Base-by-base conservation (phyloP, 2,888 invertebrate genomes). In the Chaitophorus viminalis region DNA sequence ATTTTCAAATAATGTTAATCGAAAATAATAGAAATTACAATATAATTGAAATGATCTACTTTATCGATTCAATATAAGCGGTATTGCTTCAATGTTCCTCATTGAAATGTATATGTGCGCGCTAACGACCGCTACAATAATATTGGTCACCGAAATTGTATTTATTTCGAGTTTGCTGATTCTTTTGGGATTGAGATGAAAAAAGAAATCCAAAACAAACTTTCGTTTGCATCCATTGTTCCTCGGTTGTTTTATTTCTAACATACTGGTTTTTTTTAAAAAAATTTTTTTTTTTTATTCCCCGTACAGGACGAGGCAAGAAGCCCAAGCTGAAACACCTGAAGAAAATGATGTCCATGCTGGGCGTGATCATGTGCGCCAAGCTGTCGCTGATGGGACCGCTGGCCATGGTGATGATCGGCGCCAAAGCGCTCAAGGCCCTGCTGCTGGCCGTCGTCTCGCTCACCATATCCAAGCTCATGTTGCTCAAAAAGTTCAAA, bases 311-410 rank as follows among this genome's bases (percentile, higher is more conserved):
- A 60, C 89, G 90, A 33, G 89, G 89, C 72, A 90, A 90, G 75
- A 89, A 89, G 39, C 76, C 89, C 33, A 90, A 89, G 74, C 89
- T 89, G 89, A 90, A 90, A 85, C 89, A 90, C 14, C 90, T 90
- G 90, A 90, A 90, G 89, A 90, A 90, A 86, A 89, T 90, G 90
- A 90, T 90, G 90, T 90, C 90, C 89, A 89, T 90, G 89, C 88
- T 90, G 88, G 89, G 90, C 81, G 90, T 90, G 89, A 90, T 90
- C 89, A 90, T 90, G 89, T 90, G 89, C 79, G 89, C 89, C 46
- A 90, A 90, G 75, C 82, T 90, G 68, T 89, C 89, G 82, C 87
- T 90, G 89, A 75, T 90, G 72, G 90, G 90, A n/a, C 90, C 90
- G 9, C 84, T 90, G 83, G 89, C 90, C 89, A 89, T 90, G 89